Evolutionary conservation across 2,888 invertebrate species (phyloP).

Genomic region (Nycteola revayana): DNA sequence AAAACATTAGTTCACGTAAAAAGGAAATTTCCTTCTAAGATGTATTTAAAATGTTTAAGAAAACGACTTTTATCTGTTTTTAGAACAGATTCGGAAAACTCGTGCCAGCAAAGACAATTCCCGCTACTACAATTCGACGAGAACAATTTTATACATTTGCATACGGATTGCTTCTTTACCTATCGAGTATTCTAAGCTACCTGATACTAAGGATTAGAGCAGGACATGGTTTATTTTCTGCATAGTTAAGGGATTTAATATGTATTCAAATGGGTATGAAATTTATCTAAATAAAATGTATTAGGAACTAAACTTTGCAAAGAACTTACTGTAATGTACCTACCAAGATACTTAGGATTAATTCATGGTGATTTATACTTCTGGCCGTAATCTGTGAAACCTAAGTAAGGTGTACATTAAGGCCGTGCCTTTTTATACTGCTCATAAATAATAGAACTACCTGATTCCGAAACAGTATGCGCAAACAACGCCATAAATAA

Average conservation of each 20-base stretch:
- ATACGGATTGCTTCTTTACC: conserved; percentile 25
- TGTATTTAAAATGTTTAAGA: too few species aligned
- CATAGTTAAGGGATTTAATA: too few species aligned
- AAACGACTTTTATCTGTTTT: not conserved
- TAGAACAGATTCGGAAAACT: conserved; percentile 2
- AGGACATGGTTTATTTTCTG: too few species aligned
- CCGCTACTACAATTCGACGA: conserved; percentile 8
- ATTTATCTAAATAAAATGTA: too few species aligned
- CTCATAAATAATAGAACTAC: not conserved
- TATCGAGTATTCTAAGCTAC: conserved; percentile 4
- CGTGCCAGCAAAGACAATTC: not conserved
- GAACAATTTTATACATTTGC: conserved; percentile 24
- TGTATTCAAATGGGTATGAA: too few species aligned
- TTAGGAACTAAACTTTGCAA: too few species aligned
- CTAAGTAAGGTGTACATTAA: too few species aligned
- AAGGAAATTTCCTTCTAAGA: too few species aligned
- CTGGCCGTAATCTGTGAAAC: too few species aligned
- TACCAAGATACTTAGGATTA: too few species aligned
- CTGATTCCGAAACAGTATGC: not conserved
- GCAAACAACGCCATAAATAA: conserved; percentile 11
- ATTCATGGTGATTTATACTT: not conserved
- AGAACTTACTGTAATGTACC: too few species aligned
- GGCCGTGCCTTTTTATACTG: not conserved
- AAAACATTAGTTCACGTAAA: too few species aligned
- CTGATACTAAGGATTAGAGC: conserved; percentile 13